Conservation (phyloP, 1,140 invertebrate genomes). For the Euschistus heros region DNA sequence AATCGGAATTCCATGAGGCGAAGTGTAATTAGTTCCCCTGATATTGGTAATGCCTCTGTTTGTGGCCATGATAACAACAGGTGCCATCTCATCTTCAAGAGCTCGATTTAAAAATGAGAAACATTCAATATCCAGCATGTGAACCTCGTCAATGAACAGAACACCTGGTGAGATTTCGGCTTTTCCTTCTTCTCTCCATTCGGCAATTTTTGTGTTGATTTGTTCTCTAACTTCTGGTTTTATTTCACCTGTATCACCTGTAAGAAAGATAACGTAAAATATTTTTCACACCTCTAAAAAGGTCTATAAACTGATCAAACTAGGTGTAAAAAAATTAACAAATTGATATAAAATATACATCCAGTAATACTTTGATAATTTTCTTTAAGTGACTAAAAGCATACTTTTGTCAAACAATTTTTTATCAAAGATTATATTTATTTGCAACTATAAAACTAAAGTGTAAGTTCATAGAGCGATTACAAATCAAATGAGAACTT, state of each 20-base stretch:
- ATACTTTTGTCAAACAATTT: no score
- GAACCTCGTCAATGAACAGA: constrained; percentile 84
- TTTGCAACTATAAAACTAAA: no score
- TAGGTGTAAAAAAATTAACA: neutral
- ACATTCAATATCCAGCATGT: constrained; percentile 98
- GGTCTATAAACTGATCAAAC: neutral
- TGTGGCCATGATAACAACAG: constrained; percentile 97
- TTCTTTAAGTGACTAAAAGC: no score
- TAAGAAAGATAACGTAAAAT: constrained; percentile 15
- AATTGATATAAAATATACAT: constrained; percentile 36
- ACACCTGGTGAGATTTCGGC: constrained; percentile 97
- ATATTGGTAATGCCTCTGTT: constrained; percentile 95
- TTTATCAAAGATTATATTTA: no score
- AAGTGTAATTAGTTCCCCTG: constrained; percentile 79
- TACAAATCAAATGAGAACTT: no score
- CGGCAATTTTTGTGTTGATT: constrained; percentile 95
- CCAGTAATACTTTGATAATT: no score
- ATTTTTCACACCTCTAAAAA: neutral
- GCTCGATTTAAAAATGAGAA: constrained; percentile 97
- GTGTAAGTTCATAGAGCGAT: no score
- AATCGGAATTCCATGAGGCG: constrained; percentile 93
- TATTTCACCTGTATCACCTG: constrained; percentile 96
- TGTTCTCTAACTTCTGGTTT: constrained; percentile 96
- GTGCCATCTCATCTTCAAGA: constrained; percentile 92
- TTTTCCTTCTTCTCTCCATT: constrained; percentile 99